Conservation (phyloP, 2,113 vertebrate species). For the Ptilonorhynchus violaceus region DNA sequence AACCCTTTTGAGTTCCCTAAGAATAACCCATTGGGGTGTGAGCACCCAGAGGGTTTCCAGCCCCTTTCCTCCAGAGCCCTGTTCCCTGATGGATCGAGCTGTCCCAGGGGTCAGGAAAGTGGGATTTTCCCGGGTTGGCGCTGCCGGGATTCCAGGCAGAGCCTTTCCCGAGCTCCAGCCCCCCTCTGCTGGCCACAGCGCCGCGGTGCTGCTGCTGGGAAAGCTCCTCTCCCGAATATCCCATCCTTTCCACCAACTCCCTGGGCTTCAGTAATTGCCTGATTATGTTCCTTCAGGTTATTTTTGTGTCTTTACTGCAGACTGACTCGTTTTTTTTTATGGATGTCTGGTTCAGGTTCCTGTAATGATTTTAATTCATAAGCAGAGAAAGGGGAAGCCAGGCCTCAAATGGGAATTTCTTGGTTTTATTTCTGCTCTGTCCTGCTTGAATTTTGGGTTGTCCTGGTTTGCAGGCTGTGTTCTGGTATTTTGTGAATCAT, state of each 20-base stretch:
- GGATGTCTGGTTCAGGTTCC: background rate
- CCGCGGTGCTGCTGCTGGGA: background rate
- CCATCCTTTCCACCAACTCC: accelerated
- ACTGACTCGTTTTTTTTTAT: background rate
- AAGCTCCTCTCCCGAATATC: background rate
- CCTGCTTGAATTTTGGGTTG: background rate
- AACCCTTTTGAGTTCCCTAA: too few species aligned
- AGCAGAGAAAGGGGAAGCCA: background rate
- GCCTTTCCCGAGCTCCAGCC: background rate
- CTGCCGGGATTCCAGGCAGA: background rate
- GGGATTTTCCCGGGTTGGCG: background rate
- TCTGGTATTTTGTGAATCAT: background rate
- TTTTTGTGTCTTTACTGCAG: background rate
- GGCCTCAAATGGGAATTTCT: background rate
- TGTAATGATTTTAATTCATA: background rate
- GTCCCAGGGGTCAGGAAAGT: accelerated
- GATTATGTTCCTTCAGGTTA: background rate
- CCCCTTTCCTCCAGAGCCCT: background rate
- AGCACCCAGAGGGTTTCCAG: background rate
- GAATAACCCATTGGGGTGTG: background rate
- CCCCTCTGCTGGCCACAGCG: conserved; percentile 38
- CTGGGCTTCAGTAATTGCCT: accelerated
- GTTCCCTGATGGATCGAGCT: accelerated
- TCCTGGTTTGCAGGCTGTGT: background rate
- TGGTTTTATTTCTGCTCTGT: background rate